Evolutionary conservation across 2,888 invertebrate species (phyloP).

Genomic region (Cylindroiulus punctatus): DNA sequence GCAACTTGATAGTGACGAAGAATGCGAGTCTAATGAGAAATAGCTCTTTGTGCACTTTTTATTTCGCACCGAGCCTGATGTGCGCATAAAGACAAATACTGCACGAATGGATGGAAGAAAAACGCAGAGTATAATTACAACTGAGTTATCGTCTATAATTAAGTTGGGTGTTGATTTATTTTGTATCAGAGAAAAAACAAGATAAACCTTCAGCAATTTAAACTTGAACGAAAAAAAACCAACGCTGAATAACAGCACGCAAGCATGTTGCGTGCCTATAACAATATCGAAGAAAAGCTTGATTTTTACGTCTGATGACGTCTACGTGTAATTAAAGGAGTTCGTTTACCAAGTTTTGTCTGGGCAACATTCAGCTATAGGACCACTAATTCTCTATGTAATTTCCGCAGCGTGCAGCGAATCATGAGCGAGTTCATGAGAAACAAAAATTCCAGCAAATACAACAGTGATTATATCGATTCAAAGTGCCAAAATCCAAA

Average conservation of each 20-base stretch:
- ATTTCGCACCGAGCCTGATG: neutral
- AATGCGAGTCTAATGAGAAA: slow-evolving; percentile 40
- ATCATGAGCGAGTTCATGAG: too few relatives aligned
- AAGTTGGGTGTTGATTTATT: slow-evolving; percentile 25
- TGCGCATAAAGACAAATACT: neutral
- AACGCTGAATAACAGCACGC: neutral
- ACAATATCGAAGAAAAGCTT: neutral
- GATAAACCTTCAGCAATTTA: neutral
- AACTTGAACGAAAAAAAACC: neutral
- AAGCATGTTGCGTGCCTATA: neutral
- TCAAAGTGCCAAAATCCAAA: neutral
- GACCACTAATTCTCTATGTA: too few relatives aligned
- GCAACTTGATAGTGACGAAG: neutral
- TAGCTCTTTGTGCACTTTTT: neutral
- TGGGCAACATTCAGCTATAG: too few relatives aligned
- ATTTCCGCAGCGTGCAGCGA: too few relatives aligned
- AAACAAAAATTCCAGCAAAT: neutral
- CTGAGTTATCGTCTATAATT: slow-evolving; percentile 40
- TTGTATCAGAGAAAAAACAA: neutral
- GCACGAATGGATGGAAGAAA: neutral
- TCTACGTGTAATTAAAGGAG: neutral
- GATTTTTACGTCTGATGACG: neutral
- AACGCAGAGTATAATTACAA: slow-evolving; percentile 8
- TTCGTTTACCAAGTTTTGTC: neutral
- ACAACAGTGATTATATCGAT: neutral